Percentiles rank a stretch among this genome's conserved stretches.
Conservation (phyloP, 2,888 invertebrate genomes). For the Latrodectus hesperus region DNA sequence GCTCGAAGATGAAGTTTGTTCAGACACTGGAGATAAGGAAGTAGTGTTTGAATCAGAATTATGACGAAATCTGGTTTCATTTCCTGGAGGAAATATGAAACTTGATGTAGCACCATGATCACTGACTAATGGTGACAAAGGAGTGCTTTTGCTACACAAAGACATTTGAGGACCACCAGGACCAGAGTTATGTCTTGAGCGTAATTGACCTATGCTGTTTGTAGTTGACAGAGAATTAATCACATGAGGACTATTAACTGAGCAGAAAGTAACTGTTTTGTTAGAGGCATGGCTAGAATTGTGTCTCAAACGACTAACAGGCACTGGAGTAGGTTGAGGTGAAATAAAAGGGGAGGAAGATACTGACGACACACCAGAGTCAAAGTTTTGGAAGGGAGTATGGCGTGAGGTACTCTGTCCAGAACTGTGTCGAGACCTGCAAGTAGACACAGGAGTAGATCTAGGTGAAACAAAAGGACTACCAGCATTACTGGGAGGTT, state of each 20-base stretch:
- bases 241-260: conserved; percentile 54
- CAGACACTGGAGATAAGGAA: conserved; percentile 72
- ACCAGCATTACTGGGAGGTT: conserved; percentile 82
- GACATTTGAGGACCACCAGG: conserved; percentile 66
- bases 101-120: conserved; percentile 43
- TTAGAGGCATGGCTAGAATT: conserved; percentile 63
- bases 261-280: conserved; percentile 68
- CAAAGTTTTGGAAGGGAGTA: conserved; percentile 71
- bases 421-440: conserved; percentile 74
- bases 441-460: conserved; percentile 74
- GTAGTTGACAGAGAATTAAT: conserved; percentile 35
- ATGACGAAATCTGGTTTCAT: conserved; percentile 70
- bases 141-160: conserved; percentile 67
- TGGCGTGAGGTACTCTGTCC: conserved; percentile 71
- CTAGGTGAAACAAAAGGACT: conserved; percentile 89
- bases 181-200: conserved; percentile 72
- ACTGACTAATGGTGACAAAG: conserved; percentile 70
- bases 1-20: conserved; percentile 71
- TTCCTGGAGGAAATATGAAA: conserved; percentile 66
- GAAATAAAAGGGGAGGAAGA: conserved; percentile 73
- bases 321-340: conserved; percentile 72
- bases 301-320: conserved; percentile 68
- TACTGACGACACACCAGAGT: conserved; percentile 73
- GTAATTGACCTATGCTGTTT: conserved; percentile 43
- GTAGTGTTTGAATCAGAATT: conserved; percentile 71